These are phyloP conservation scores for Lepidonotus clava DNA, from an alignment of 2,888 invertebrate species.

Conservation along the genomic window DNA sequence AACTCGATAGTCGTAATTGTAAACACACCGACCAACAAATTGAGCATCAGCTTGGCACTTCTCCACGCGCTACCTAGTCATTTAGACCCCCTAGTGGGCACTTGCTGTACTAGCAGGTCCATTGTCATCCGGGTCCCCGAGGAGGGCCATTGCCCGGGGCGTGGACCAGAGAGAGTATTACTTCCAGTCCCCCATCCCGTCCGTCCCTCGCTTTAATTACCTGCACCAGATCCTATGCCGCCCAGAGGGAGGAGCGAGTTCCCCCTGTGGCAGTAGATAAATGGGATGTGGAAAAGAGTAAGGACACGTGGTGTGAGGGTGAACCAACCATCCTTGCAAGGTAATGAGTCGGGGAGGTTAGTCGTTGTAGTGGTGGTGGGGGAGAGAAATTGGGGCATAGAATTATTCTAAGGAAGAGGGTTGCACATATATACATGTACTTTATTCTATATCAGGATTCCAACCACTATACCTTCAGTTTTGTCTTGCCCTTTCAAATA, in stretches of 20 bases:
- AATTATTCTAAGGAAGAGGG: too few species aligned
- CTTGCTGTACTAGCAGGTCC: background rate
- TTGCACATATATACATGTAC: too few species aligned
- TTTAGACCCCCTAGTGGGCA: background rate
- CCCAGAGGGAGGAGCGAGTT: background rate
- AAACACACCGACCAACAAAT: constrained; percentile 43
- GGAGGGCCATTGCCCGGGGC: background rate
- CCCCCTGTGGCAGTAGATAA: background rate
- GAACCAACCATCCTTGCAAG: background rate
- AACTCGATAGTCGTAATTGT: background rate
- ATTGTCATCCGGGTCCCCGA: background rate
- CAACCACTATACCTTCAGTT: too few species aligned
- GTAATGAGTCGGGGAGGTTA: background rate
- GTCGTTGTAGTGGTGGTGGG: background rate
- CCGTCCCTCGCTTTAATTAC: constrained; percentile 42
- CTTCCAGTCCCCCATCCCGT: constrained; percentile 32
- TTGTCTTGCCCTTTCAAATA: too few species aligned
- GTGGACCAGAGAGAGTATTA: background rate
- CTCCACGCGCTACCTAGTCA: background rate
- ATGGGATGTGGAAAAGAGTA: background rate
- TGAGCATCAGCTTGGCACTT: constrained; percentile 2
- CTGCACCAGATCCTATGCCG: background rate
- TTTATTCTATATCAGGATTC: too few species aligned
- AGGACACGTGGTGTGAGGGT: background rate
- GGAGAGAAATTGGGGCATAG: too few species aligned